phyloP scores from a whole-genome alignment of 2,888 invertebrate genomes.

The Barypeithes pellucidus region DNA sequence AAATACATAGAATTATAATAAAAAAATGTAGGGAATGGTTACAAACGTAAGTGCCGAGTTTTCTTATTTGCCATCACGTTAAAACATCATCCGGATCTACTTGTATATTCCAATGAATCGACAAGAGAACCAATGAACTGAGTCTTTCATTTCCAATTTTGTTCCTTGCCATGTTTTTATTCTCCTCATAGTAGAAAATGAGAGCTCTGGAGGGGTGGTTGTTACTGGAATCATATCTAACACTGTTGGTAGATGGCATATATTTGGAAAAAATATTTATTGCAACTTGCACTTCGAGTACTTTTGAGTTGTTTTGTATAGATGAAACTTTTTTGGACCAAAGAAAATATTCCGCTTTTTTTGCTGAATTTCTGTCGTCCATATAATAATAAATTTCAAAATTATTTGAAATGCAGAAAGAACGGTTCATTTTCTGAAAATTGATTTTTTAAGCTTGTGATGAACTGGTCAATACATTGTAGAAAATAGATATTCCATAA shows the following conservation, averaged over 20 bases:
- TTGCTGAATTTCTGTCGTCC: slow-evolving; percentile 25
- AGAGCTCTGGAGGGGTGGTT: slow-evolving; percentile 19
- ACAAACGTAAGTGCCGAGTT: no score
- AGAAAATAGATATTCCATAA: slow-evolving; percentile 24
- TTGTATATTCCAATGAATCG: slow-evolving; percentile 32
- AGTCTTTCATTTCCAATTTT: slow-evolving; percentile 34
- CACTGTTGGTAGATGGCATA: slow-evolving; percentile 20
- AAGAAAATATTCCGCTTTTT: slow-evolving; percentile 24
- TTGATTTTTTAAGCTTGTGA: slow-evolving; percentile 30
- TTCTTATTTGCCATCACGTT: background rate
- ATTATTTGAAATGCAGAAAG: background rate
- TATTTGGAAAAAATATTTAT: slow-evolving; percentile 24
- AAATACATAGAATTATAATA: no score
- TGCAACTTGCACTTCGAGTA: slow-evolving; percentile 31
- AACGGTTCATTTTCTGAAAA: slow-evolving; percentile 13
- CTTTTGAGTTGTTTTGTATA: slow-evolving; percentile 27
- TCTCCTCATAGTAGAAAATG: slow-evolving; percentile 21
- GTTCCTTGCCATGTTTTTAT: slow-evolving; percentile 11
- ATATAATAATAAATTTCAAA: slow-evolving; percentile 13
- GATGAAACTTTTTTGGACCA: background rate
- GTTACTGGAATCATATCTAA: slow-evolving; percentile 31
- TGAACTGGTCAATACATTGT: slow-evolving; percentile 21
- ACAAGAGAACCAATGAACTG: slow-evolving; percentile 22
- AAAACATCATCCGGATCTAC: slow-evolving; percentile 27
- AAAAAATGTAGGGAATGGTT: no score